These are phyloP conservation scores for Aurelia coerulea DNA, from an alignment of 30 jellyfish, hydroid and myxozoan species.

Conservation along the genomic window DNA sequence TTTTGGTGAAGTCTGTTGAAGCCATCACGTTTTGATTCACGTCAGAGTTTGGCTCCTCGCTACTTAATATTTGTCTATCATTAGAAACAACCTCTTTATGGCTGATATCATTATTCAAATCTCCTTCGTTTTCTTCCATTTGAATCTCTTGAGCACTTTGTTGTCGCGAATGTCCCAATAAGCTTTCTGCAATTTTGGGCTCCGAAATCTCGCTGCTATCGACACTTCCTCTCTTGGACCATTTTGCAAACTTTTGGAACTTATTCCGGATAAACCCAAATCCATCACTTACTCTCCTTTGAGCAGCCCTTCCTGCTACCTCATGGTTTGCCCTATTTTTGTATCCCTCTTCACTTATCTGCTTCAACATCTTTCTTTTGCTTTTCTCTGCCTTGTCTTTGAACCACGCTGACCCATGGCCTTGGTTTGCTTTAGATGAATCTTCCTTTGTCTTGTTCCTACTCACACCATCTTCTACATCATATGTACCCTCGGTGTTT, in stretches of 20 bases:
- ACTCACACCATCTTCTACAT: neutral
- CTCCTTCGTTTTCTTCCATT: neutral
- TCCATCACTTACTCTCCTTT: neutral
- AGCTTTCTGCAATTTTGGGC: neutral
- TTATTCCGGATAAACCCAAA: slow-evolving; percentile 28
- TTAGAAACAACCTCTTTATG: neutral
- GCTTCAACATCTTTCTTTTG: neutral
- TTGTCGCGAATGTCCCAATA: too few species aligned
- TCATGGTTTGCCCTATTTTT: neutral
- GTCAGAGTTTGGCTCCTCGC: neutral
- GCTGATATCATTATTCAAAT: neutral
- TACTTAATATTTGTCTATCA: neutral
- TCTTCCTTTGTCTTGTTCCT: neutral
- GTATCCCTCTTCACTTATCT: neutral
- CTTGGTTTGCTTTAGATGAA: slow-evolving; percentile 26
- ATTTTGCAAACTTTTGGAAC: slow-evolving; percentile 37
- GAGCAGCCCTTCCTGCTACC: neutral
- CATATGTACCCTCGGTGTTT: neutral
- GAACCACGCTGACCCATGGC: slow-evolving; percentile 18
- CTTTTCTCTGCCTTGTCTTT: slow-evolving; percentile 5
- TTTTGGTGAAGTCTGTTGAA: slow-evolving; percentile 11
- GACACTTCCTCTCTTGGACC: slow-evolving; percentile 44
- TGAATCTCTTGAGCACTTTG: neutral
- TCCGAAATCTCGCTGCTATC: neutral
- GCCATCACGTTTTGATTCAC: slow-evolving; percentile 7